phyloP scores from a whole-genome alignment of 2,888 invertebrate genomes.

The Drosophila nr. medialis region DNA sequence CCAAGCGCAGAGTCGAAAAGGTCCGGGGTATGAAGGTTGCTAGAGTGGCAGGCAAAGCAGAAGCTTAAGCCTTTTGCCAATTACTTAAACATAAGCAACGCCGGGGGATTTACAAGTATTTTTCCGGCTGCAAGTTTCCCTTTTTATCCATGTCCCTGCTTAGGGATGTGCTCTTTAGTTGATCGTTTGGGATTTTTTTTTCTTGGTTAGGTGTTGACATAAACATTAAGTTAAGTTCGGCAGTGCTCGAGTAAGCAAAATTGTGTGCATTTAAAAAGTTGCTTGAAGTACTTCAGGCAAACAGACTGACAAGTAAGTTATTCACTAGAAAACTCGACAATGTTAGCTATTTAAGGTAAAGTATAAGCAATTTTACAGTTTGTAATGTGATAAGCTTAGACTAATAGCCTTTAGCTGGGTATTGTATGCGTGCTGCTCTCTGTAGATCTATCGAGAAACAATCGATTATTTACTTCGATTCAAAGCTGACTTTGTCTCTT shows the following conservation, averaged over 20 bases:
- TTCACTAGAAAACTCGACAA: slow-evolving; percentile 1
- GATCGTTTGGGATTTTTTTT: slow-evolving; percentile 46
- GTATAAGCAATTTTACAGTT: slow-evolving; percentile 15
- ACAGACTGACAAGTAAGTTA: neutral
- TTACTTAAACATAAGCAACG: slow-evolving; percentile 78
- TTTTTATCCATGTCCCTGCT: slow-evolving; percentile 18
- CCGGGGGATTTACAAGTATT: slow-evolving; percentile 71
- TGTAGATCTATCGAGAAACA: slow-evolving; percentile 8
- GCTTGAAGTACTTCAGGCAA: slow-evolving; percentile 1
- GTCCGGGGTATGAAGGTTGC: slow-evolving; percentile 25
- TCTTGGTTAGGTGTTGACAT: slow-evolving; percentile 40
- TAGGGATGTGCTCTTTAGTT: slow-evolving; percentile 42
- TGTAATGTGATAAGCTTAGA: slow-evolving; percentile 14
- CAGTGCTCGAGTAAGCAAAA: slow-evolving; percentile 22
- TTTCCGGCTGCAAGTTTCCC: slow-evolving; percentile 36
- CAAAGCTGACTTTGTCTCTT: slow-evolving; percentile 8
- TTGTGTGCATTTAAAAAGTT: slow-evolving; percentile 33
- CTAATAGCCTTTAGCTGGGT: slow-evolving; percentile 3
- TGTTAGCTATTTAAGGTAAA: slow-evolving; percentile 1
- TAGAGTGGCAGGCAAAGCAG: slow-evolving; percentile 28
- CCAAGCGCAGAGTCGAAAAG: slow-evolving; percentile 33
- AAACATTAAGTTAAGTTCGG: slow-evolving; percentile 43
- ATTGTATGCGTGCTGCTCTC: neutral
- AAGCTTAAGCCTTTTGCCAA: slow-evolving; percentile 72
- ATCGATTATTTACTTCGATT: slow-evolving; percentile 12